Evolutionary conservation across 2,113 vertebrate genomes (phyloP).

Genomic region (Penelope pileata): DNA sequence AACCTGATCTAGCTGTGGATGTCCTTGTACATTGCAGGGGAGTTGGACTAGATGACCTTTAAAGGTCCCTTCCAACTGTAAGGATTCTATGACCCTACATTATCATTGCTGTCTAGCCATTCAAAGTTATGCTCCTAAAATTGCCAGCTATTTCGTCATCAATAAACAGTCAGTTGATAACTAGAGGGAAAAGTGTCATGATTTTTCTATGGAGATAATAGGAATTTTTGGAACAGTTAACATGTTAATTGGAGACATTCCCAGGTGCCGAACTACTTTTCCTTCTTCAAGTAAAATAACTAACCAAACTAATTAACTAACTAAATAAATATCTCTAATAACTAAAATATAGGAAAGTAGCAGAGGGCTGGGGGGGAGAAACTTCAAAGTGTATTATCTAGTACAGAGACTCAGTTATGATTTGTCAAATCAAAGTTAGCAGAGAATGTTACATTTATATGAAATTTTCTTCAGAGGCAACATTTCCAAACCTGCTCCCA

Average conservation of each 20-base stretch:
- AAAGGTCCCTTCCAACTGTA: too few species aligned
- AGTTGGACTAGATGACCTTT: too few species aligned
- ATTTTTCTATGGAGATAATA: not conserved
- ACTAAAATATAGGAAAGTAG: not conserved
- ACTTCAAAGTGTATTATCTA: not conserved
- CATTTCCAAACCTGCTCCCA: not conserved
- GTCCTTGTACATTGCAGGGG: too few species aligned
- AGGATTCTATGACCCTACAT: too few species aligned
- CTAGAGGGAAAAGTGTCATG: not conserved
- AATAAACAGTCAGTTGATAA: not conserved
- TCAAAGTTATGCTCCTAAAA: not conserved
- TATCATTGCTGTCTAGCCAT: not conserved
- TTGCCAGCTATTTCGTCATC: not conserved
- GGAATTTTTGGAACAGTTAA: not conserved
- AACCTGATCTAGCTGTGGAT: too few species aligned
- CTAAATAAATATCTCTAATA: not conserved
- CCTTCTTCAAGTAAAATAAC: not conserved
- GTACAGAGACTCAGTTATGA: not conserved
- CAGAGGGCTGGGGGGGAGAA: not conserved
- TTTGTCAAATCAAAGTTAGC: not conserved
- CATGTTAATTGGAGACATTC: not conserved
- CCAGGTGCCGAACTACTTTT: not conserved
- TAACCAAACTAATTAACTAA: too few species aligned
- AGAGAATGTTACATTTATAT: not conserved
- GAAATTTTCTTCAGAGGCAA: not conserved